Percentiles rank a stretch among this genome's conserved stretches.
Evolutionary conservation across 30 jellyfish, hydroid and myxozoan species (phyloP).

Genomic region (Nemopilema nomurai): DNA sequence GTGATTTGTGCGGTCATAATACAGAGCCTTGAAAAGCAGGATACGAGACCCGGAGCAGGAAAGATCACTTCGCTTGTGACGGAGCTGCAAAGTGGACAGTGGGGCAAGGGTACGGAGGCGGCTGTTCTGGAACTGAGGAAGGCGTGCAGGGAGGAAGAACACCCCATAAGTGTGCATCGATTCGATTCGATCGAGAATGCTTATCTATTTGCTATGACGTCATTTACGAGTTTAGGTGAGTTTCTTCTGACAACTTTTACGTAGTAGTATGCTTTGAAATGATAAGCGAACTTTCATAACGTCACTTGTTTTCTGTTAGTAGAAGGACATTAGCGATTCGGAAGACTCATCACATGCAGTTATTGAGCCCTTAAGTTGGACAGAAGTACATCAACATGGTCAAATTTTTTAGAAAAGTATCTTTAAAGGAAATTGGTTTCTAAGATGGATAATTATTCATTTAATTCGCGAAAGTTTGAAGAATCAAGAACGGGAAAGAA

Average conservation of each 20-base stretch:
- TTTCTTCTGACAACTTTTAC: not conserved
- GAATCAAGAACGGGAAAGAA: too few relatives aligned
- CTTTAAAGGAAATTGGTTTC: too few relatives aligned
- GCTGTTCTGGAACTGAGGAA: conserved; percentile 21
- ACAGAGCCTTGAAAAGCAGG: conserved; percentile 17
- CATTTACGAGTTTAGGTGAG: conserved; percentile 57
- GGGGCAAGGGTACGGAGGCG: not conserved
- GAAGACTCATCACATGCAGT: not conserved
- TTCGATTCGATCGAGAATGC: conserved; percentile 20
- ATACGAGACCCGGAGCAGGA: not conserved
- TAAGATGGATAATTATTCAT: too few relatives aligned
- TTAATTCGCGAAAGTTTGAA: too few relatives aligned
- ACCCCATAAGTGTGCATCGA: not conserved
- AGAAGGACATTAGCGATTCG: too few relatives aligned
- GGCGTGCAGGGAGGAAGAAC: conserved; percentile 17
- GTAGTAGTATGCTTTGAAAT: not conserved
- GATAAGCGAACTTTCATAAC: not conserved
- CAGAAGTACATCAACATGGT: too few relatives aligned
- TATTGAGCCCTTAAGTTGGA: not conserved
- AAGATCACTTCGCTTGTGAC: not conserved
- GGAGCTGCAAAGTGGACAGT: not conserved
- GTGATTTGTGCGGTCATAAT: conserved; percentile 12
- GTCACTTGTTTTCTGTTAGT: not conserved
- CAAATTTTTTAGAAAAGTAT: too few relatives aligned
- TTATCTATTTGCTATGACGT: conserved; percentile 44